A percentile compares a stretch with the other conserved stretches of the same genome.
Evolutionary conservation across 53 echinoderm and acorn worm species (phyloP).

Genomic region (Actinopyga echinites): DNA sequence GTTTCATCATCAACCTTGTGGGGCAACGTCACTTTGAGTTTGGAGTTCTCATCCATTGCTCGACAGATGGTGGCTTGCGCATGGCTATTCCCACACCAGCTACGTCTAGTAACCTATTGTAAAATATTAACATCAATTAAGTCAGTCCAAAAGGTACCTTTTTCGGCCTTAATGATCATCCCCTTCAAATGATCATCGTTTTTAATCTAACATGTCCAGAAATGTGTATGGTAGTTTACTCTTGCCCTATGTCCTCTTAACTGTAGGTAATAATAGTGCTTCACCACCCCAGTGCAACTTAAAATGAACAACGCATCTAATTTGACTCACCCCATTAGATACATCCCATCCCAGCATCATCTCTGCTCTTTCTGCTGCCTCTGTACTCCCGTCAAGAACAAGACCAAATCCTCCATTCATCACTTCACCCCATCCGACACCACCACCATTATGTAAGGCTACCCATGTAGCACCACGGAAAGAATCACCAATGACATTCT

Average conservation of each 20-base stretch:
- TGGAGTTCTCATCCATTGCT: slow-evolving; percentile 90
- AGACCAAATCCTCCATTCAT: slow-evolving; percentile 97
- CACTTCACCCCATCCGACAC: slow-evolving; percentile 99
- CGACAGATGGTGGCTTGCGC: slow-evolving; percentile 86
- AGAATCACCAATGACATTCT: slow-evolving; percentile 99
- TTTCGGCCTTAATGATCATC: no score
- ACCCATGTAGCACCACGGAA: slow-evolving; percentile 99
- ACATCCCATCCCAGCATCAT: slow-evolving; percentile 99
- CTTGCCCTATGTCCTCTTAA: no score
- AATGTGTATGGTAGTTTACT: no score
- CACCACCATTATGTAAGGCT: slow-evolving; percentile 95
- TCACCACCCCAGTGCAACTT: no score
- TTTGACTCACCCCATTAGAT: slow-evolving; percentile 88
- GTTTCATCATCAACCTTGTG: slow-evolving; percentile 76
- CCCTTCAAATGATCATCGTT: no score
- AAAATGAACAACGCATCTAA: neutral
- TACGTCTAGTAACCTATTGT: slow-evolving; percentile 78
- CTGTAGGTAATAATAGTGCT: no score
- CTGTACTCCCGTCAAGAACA: slow-evolving; percentile 83
- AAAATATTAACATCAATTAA: neutral
- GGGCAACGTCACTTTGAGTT: slow-evolving; percentile 91
- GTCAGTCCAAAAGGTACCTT: neutral
- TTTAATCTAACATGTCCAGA: no score
- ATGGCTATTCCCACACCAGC: slow-evolving; percentile 89
- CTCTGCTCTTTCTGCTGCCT: slow-evolving; percentile 76